Conservation (phyloP, 2,888 invertebrate species). For the Cryptocheilus praepositus region DNA sequence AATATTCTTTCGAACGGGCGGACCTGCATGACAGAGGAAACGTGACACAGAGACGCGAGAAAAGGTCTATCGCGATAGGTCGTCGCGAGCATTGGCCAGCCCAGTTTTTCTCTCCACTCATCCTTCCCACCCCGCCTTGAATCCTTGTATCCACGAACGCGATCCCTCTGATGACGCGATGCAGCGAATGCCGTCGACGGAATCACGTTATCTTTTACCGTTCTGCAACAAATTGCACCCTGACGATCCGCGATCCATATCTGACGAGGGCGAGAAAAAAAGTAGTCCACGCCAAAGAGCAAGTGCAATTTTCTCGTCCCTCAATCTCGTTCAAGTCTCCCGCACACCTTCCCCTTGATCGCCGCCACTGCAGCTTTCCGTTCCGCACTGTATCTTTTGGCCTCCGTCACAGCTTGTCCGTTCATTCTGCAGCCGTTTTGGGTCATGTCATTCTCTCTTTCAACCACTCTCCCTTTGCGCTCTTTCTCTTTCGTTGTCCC, state of each 20-base stretch:
- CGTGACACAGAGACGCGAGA: no score
- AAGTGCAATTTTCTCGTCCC: slow-evolving; percentile 31
- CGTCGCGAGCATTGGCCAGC: no score
- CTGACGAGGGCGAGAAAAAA: slow-evolving; percentile 21
- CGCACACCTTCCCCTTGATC: slow-evolving; percentile 10
- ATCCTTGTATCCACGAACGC: no score
- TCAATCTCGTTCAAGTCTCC: slow-evolving; percentile 21
- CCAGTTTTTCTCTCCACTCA: no score
- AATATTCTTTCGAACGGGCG: no score
- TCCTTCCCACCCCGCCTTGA: no score
- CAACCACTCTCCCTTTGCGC: background rate
- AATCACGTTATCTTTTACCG: slow-evolving; percentile 15
- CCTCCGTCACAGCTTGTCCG: background rate
- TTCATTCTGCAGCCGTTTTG: slow-evolving; percentile 5
- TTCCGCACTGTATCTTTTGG: slow-evolving; percentile 7
- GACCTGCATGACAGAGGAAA: background rate
- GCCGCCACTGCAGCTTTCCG: slow-evolving; percentile 19
- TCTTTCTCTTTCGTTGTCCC: background rate
- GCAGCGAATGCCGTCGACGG: no score
- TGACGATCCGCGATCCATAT: slow-evolving; percentile 23
- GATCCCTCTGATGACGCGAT: no score
- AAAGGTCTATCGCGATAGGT: background rate
- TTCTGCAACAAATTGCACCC: slow-evolving; percentile 34
- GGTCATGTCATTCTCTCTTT: background rate
- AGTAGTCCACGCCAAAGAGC: slow-evolving; percentile 23